phyloP scores from a whole-genome alignment of 2,113 vertebrate genomes.

The Centropus bengalensis region DNA sequence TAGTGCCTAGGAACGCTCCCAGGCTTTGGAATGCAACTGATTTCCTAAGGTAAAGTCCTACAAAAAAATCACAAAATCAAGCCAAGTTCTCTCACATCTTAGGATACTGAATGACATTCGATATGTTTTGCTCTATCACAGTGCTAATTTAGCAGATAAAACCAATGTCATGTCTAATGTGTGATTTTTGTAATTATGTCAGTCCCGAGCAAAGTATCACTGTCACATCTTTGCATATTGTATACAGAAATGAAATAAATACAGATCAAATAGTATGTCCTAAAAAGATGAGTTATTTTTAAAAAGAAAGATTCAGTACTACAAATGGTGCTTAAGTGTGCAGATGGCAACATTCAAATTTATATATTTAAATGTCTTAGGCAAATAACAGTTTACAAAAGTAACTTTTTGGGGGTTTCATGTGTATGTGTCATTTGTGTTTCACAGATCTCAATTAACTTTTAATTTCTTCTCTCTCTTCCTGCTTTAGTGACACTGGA shows the following conservation, averaged over 20 bases:
- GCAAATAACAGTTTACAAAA: background rate
- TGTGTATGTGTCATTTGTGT: background rate
- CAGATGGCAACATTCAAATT: background rate
- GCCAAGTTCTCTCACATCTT: background rate
- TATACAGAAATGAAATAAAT: background rate
- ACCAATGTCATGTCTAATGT: background rate
- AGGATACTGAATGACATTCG: background rate
- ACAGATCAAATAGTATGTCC: background rate
- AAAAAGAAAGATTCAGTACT: background rate
- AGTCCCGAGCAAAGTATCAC: background rate
- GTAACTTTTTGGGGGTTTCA: background rate
- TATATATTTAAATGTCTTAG: background rate
- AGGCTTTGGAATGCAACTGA: background rate
- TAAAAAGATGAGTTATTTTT: background rate
- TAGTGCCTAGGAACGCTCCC: background rate
- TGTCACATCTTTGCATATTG: background rate
- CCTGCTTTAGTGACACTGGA: slow-evolving; percentile 85
- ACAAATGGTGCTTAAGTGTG: background rate
- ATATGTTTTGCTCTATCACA: background rate
- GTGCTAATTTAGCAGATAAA: background rate
- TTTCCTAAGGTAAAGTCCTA: background rate
- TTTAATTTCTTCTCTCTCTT: slow-evolving; percentile 36
- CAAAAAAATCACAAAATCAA: background rate
- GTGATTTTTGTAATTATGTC: background rate
- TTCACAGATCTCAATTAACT: background rate